A percentile compares a stretch with the other conserved stretches of the same genome.
These are phyloP conservation scores for Dendroctonus ponderosae DNA, from an alignment of 1,140 invertebrate genomes.

Conservation along the genomic window DNA sequence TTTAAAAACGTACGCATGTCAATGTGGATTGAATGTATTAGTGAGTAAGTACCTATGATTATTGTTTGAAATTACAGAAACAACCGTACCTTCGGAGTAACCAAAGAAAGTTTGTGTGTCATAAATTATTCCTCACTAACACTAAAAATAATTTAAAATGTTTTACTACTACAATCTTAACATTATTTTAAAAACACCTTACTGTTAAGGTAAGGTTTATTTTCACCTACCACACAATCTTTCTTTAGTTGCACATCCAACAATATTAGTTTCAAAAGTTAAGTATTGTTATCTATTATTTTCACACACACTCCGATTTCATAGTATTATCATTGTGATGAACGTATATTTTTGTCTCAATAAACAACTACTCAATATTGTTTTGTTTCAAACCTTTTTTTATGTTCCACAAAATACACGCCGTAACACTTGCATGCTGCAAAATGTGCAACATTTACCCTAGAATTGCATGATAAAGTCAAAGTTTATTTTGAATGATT, in stretches of 20 bases:
- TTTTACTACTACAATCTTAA: neutral
- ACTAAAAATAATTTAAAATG: too few relatives aligned
- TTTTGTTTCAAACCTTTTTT: slow-evolving; percentile 10
- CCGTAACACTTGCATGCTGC: too few relatives aligned
- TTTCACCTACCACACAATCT: neutral
- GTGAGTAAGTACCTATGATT: slow-evolving; percentile 16
- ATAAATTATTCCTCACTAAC: too few relatives aligned
- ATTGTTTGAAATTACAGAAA: slow-evolving; percentile 18
- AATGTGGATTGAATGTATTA: slow-evolving; percentile 28
- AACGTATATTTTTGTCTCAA: slow-evolving; percentile 33
- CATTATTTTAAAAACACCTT: neutral
- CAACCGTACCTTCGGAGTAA: slow-evolving; percentile 3
- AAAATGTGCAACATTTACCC: too few relatives aligned
- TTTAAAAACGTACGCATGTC: slow-evolving; percentile 33
- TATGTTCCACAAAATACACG: slow-evolving; percentile 20
- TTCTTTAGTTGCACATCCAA: slow-evolving; percentile 13
- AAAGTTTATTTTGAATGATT: too few relatives aligned
- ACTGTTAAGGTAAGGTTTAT: neutral
- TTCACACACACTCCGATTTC: slow-evolving; percentile 29
- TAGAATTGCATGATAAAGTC: too few relatives aligned
- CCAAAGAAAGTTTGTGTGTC: neutral
- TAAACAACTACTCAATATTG: slow-evolving; percentile 25
- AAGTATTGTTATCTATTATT: slow-evolving; percentile 16
- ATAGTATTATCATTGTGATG: slow-evolving; percentile 38
- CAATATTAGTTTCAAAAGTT: slow-evolving; percentile 10